phyloP scores from a whole-genome alignment of 1,140 invertebrate species.

The Dreissena polymorpha region DNA sequence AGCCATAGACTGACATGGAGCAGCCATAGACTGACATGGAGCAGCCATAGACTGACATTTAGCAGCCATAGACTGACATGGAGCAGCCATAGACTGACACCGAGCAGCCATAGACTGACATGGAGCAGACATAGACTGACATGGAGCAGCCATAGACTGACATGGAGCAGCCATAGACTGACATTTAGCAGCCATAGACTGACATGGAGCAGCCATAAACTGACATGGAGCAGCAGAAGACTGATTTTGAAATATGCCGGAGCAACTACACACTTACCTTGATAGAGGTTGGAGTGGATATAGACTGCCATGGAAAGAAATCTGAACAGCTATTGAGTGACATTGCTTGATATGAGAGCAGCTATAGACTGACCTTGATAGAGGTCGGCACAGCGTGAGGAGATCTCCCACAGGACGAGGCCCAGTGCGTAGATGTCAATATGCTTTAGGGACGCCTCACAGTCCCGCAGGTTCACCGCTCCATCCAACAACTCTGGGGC shows the following conservation, averaged over 20 bases:
- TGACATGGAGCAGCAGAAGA: too few relatives aligned
- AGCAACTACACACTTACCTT: too few relatives aligned
- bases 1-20: too few relatives aligned
- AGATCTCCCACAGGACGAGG: constrained; percentile 96
- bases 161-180: not conserved
- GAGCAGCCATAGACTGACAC: not conserved
- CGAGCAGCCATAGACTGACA: not conserved
- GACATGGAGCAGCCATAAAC: too few relatives aligned
- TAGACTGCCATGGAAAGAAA: too few relatives aligned
- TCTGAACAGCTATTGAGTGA: too few relatives aligned
- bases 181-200: not conserved
- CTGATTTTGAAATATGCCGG: too few relatives aligned
- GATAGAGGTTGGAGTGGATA: too few relatives aligned
- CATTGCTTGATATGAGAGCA: not conserved
- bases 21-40: too few relatives aligned
- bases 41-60: too few relatives aligned
- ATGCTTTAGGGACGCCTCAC: constrained; percentile 95
- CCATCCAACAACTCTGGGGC: constrained; percentile 89
- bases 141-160: not conserved
- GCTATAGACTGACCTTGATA: constrained; percentile 66
- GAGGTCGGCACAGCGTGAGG: constrained; percentile 86
- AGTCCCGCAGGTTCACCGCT: constrained; percentile 97
- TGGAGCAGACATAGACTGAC: not conserved
- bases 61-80: not conserved
- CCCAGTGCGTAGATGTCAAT: constrained; percentile 97